phyloP scores from a whole-genome alignment of 2,888 invertebrate genomes.

The Chirona hameri region DNA sequence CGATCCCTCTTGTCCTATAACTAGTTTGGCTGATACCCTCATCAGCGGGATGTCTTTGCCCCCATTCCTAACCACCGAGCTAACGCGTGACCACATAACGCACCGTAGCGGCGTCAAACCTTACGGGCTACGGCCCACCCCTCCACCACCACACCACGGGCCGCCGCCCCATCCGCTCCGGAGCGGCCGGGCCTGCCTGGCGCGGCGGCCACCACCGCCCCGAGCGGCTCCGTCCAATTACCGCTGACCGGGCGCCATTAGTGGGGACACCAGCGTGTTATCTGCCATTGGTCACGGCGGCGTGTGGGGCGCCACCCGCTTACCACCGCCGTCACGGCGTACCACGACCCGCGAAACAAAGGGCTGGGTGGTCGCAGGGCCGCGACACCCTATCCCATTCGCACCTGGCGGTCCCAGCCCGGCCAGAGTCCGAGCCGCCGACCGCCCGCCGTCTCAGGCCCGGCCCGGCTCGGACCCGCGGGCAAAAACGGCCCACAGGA shows the following conservation, averaged over 20 bases:
- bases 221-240: not conserved
- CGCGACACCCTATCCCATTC: constrained; percentile 2
- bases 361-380: constrained; percentile 14
- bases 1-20: too few relatives aligned
- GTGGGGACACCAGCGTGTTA: not conserved
- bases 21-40: too few relatives aligned
- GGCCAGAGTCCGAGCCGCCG: not conserved
- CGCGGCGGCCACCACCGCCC: not conserved
- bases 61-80: too few relatives aligned
- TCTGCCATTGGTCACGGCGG: constrained; percentile 13
- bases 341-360: not conserved
- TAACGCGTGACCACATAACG: too few relatives aligned
- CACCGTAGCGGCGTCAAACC: too few relatives aligned
- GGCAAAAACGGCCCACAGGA: too few relatives aligned
- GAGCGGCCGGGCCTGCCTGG: not conserved
- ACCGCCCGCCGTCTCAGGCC: not conserved
- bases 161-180: not conserved
- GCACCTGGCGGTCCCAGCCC: not conserved
- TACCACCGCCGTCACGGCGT: not conserved
- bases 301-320: not conserved
- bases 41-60: too few relatives aligned
- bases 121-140: too few relatives aligned
- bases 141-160: not conserved
- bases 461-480: too few relatives aligned
- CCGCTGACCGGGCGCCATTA: not conserved